Evolutionary conservation across 2,888 invertebrate species (phyloP).

Genomic region (Sussaba pulchella): DNA sequence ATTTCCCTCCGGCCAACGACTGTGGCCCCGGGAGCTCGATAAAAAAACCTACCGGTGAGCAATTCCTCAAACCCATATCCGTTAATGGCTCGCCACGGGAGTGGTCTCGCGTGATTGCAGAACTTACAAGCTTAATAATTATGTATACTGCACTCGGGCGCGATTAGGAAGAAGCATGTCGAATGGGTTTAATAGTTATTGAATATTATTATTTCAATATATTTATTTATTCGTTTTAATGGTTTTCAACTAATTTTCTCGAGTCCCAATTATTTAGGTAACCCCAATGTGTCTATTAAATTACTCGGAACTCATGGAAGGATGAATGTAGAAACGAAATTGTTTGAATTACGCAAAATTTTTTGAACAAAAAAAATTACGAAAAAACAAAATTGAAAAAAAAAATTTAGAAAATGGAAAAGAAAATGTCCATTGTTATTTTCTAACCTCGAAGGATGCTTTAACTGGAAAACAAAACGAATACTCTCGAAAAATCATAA

Average conservation of each 20-base stretch:
- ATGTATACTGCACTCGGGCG: conserved; percentile 39
- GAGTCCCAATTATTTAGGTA: neutral
- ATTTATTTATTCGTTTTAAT: neutral
- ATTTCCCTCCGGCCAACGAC: neutral
- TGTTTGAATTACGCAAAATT: too few relatives aligned
- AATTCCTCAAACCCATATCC: conserved; percentile 60
- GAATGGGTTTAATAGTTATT: conserved; percentile 39
- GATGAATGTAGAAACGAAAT: too few relatives aligned
- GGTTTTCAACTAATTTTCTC: neutral
- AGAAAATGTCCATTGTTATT: too few relatives aligned
- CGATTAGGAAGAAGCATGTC: conserved; percentile 38
- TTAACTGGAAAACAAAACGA: too few relatives aligned
- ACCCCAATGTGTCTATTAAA: too few relatives aligned
- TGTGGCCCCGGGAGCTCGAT: neutral
- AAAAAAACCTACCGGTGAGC: conserved; percentile 55
- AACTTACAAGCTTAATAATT: conserved; percentile 60
- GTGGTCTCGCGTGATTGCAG: conserved; percentile 56
- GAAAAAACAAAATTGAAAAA: too few relatives aligned
- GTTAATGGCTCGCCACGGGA: conserved; percentile 41
- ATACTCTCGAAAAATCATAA: too few relatives aligned
- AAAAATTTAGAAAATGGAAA: too few relatives aligned
- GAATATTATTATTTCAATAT: conserved; percentile 4
- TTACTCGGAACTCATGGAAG: too few relatives aligned
- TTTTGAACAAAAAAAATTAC: too few relatives aligned
- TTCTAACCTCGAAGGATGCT: too few relatives aligned